These are phyloP conservation scores for Sprattus sprattus DNA, from an alignment of 2,113 vertebrate genomes.

Conservation along the genomic window DNA sequence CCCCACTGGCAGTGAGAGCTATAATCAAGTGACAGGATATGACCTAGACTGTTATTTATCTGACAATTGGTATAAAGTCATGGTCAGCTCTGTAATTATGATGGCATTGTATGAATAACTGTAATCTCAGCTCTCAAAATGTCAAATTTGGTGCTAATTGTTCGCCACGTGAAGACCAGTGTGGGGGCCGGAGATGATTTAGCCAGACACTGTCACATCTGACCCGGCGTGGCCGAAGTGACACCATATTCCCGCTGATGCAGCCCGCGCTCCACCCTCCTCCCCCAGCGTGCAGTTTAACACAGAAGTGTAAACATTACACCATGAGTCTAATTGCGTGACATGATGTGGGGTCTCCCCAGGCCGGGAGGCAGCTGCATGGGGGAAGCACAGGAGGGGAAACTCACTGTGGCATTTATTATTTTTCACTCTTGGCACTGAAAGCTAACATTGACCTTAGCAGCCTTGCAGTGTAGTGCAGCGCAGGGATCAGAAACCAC, in stretches of 20 bases:
- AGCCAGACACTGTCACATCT: not conserved
- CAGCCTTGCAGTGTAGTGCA: too few relatives aligned
- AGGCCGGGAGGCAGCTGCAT: not conserved
- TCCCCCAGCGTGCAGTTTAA: not conserved
- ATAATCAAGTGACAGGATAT: slow-evolving; percentile 40
- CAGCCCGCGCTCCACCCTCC: not conserved
- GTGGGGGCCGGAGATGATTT: not conserved
- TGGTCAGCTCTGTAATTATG: slow-evolving; percentile 45
- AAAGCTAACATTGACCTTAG: not conserved
- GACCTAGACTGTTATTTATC: slow-evolving; percentile 38
- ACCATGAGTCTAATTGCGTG: not conserved
- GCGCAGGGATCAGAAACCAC: too few relatives aligned
- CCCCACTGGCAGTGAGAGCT: slow-evolving; percentile 29
- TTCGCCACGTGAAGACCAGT: slow-evolving; percentile 22
- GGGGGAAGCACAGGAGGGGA: not conserved
- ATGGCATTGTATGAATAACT: slow-evolving; percentile 43
- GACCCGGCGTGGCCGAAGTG: not conserved
- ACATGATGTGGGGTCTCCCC: not conserved
- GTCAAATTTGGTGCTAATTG: slow-evolving; percentile 37
- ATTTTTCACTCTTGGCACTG: not conserved
- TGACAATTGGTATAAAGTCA: slow-evolving; percentile 44
- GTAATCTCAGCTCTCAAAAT: slow-evolving; percentile 40
- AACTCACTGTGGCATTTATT: not conserved
- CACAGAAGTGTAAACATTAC: not conserved
- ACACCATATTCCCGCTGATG: not conserved